A percentile compares a stretch with the other conserved stretches of the same genome.
phyloP scores from a whole-genome alignment of 1,140 invertebrate species.

The Drosophila grimshawi region DNA sequence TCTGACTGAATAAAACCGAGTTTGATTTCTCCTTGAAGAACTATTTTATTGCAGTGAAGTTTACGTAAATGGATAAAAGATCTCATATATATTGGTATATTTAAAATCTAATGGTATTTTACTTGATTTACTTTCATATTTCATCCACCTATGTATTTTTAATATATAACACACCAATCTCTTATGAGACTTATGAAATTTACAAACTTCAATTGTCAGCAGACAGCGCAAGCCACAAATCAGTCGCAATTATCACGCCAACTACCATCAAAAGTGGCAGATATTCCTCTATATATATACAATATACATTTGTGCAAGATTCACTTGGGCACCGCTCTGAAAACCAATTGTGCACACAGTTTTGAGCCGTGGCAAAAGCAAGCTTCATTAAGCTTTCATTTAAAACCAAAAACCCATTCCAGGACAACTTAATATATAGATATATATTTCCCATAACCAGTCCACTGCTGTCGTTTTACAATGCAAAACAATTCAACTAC shows the following conservation, averaged over 20 bases:
- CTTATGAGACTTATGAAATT: no score
- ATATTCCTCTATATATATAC: background rate
- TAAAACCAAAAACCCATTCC: conserved; percentile 47
- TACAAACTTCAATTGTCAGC: conserved; percentile 55
- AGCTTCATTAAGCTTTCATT: conserved; percentile 78
- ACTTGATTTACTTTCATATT: no score
- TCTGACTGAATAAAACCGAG: background rate
- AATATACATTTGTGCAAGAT: conserved; percentile 6
- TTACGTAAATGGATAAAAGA: no score
- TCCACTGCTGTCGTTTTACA: conserved; percentile 34
- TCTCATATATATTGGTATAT: no score
- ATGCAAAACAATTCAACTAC: conserved; percentile 79
- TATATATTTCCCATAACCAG: conserved; percentile 3
- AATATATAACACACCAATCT: conserved; percentile 7
- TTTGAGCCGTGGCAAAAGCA: conserved; percentile 13
- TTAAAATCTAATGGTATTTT: no score
- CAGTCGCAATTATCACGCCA: conserved; percentile 72
- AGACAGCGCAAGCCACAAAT: conserved; percentile 60
- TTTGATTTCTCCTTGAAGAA: background rate
- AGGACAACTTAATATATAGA: conserved; percentile 6
- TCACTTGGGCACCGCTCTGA: conserved; percentile 10
- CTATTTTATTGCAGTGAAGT: background rate
- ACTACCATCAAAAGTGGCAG: background rate
- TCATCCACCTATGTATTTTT: background rate
- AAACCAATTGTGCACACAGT: conserved; percentile 30